A percentile compares a stretch with the other conserved stretches of the same genome.
phyloP scores from a whole-genome alignment of 2,113 vertebrate genomes.

The Seriola dumerili region DNA sequence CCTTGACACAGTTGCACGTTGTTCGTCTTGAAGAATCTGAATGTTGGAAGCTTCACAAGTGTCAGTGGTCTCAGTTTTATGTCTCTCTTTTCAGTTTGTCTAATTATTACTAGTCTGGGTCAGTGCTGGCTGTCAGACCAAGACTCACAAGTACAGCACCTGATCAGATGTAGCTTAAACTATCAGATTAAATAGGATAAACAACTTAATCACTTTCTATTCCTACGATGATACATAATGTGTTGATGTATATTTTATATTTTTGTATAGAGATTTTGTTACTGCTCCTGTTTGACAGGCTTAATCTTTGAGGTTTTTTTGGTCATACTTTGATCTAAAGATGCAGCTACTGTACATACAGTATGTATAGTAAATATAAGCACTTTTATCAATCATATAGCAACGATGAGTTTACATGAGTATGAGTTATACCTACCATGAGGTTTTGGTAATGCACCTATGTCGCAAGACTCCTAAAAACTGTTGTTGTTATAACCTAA shows the following conservation, averaged over 20 bases:
- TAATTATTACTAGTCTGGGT: too few relatives aligned
- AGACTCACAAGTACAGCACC: background rate
- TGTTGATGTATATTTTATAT: too few relatives aligned
- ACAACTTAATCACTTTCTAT: background rate
- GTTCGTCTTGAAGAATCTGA: background rate
- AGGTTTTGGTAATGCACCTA: background rate
- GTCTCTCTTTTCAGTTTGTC: too few relatives aligned
- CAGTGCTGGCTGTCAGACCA: too few relatives aligned
- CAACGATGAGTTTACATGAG: too few relatives aligned
- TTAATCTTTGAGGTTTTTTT: background rate
- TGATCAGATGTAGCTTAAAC: background rate
- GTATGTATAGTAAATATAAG: background rate
- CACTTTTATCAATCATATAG: background rate
- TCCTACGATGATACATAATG: background rate
- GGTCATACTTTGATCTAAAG: background rate
- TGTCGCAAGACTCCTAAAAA: background rate
- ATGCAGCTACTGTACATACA: background rate
- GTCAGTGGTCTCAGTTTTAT: background rate
- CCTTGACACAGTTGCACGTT: conserved; percentile 9
- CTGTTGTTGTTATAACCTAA: background rate
- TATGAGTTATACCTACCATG: background rate
- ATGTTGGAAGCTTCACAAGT: background rate
- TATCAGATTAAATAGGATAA: background rate
- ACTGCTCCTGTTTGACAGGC: background rate
- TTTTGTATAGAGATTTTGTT: background rate